These are phyloP conservation scores for Pachyuromys duprasi DNA, from an alignment of 2,797 vertebrate species.

Conservation along the genomic window DNA sequence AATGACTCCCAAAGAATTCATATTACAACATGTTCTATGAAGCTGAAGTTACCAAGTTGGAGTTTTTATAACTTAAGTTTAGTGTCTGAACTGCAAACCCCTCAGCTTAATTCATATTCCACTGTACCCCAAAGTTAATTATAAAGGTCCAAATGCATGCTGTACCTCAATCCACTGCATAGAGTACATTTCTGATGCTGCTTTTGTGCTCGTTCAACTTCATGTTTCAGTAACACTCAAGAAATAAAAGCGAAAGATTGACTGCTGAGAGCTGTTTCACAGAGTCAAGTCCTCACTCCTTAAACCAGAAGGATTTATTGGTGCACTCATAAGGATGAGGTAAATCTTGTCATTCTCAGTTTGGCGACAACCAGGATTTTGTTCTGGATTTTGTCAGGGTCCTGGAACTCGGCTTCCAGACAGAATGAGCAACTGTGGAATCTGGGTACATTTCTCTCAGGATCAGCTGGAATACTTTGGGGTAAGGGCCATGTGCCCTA, in stretches of 20 bases:
- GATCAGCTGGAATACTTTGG: too few relatives aligned
- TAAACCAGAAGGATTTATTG: background rate
- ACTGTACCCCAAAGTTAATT: background rate
- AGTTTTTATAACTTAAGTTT: slow-evolving; percentile 13
- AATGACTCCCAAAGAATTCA: background rate
- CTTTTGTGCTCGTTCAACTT: background rate
- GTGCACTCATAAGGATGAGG: background rate
- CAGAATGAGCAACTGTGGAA: too few relatives aligned
- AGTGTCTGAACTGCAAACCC: background rate
- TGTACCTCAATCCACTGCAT: background rate
- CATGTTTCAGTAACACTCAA: background rate
- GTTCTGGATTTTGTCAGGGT: too few relatives aligned
- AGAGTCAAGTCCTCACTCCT: background rate
- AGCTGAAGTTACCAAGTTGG: background rate
- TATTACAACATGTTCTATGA: background rate
- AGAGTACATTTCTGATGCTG: background rate
- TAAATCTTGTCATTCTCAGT: background rate
- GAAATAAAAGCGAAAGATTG: background rate
- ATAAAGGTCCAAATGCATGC: background rate
- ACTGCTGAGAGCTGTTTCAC: background rate
- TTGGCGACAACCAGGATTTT: too few relatives aligned
- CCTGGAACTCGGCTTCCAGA: too few relatives aligned
- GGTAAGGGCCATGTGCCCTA: too few relatives aligned
- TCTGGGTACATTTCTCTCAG: too few relatives aligned
- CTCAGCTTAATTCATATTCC: background rate